phyloP scores from a whole-genome alignment of 1,140 invertebrate species.

The Drosophila carrolli region DNA sequence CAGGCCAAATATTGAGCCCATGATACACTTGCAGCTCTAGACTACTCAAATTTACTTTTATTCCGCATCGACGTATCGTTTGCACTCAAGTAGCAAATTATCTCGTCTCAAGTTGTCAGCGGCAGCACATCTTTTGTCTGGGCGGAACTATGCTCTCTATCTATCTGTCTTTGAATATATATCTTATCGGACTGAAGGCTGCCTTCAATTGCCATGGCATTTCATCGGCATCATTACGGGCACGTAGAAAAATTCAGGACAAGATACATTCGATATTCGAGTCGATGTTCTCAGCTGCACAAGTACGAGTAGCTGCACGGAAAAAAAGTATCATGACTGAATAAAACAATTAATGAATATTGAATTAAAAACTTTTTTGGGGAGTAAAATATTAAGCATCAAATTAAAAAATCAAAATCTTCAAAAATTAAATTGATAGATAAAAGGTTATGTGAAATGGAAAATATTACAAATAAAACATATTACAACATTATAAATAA shows the following conservation, averaged over 20 bases:
- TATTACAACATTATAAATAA: too few species aligned
- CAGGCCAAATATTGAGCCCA: conserved; percentile 27
- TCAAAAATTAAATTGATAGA: too few species aligned
- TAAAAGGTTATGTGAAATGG: too few species aligned
- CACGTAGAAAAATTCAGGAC: conserved; percentile 30
- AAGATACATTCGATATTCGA: conserved; percentile 40
- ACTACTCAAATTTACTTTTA: conserved; percentile 42
- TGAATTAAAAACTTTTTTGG: too few species aligned
- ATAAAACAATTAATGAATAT: too few species aligned
- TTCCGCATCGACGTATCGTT: conserved; percentile 48
- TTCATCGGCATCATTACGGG: conserved; percentile 57
- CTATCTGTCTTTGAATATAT: conserved; percentile 45
- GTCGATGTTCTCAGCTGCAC: conserved; percentile 26
- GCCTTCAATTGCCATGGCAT: conserved; percentile 54
- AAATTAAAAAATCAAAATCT: too few species aligned
- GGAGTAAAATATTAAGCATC: too few species aligned
- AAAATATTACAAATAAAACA: too few species aligned
- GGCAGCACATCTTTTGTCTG: conserved; percentile 59
- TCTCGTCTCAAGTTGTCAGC: conserved; percentile 80
- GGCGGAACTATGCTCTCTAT: conserved; percentile 39
- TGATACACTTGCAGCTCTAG: conserved; percentile 29
- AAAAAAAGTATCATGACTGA: not conserved
- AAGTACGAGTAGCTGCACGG: conserved; percentile 3
- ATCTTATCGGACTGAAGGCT: conserved; percentile 33
- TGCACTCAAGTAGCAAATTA: conserved; percentile 77